Conservation (phyloP, 2,888 invertebrate genomes). For the Calameuta filiformis region DNA sequence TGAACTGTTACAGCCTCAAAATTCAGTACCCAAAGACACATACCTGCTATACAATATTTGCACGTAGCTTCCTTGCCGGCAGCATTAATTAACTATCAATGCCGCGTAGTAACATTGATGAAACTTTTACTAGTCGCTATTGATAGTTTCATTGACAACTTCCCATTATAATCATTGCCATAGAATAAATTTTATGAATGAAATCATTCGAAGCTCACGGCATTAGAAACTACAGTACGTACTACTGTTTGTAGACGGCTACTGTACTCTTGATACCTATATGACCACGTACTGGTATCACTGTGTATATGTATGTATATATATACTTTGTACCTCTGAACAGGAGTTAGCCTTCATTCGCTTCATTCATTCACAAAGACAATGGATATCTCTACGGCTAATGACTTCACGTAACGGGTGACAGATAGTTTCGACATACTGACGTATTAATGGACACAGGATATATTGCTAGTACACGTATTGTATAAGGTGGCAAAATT, state of each 20-base stretch:
- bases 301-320: neutral
- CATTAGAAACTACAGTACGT: neutral
- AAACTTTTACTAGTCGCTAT: neutral
- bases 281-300: neutral
- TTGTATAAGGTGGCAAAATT: neutral
- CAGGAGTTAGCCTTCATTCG: neutral
- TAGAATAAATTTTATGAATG: neutral
- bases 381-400: constrained; percentile 11
- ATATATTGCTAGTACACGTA: neutral
- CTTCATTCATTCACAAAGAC: constrained; percentile 17
- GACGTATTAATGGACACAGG: constrained; percentile 8
- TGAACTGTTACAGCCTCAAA: neutral
- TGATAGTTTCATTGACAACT: neutral
- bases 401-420: constrained; percentile 8
- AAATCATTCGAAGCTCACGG: neutral
- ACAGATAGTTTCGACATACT: neutral
- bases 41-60: neutral
- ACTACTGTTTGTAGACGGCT: neutral
- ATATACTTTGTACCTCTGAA: neutral
- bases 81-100: neutral
- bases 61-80: neutral
- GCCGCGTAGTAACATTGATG: neutral
- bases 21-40: neutral
- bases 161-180: neutral
- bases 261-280: neutral